These are phyloP conservation scores for Carapus acus DNA, from an alignment of 2,797 vertebrate genomes.

Conservation along the genomic window DNA sequence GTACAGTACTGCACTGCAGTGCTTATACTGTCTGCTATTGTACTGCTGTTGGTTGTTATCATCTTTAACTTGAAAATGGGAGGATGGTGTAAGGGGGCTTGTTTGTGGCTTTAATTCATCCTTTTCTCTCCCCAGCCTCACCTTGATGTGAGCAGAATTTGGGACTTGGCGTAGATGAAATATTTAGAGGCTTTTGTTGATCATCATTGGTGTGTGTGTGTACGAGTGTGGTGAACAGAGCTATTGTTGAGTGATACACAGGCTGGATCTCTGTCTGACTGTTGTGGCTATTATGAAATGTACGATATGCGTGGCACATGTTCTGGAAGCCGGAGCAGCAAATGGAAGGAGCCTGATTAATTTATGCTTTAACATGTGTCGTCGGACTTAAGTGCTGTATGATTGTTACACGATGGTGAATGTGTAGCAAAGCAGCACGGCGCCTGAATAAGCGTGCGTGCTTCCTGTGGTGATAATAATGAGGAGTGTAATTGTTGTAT, in stretches of 20 bases:
- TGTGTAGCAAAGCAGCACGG: conserved; percentile 44
- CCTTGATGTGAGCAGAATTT: conserved; percentile 48
- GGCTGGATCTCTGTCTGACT: conserved; percentile 46
- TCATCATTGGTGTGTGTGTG: conserved; percentile 51
- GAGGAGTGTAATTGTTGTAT: conserved; percentile 59
- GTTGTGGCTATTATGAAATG: conserved; percentile 66
- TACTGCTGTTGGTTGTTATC: conserved; percentile 51
- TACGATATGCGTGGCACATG: conserved; percentile 63
- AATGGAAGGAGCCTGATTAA: conserved; percentile 46
- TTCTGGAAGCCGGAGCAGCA: conserved; percentile 50
- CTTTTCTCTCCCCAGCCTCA: conserved; percentile 47
- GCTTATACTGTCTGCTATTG: conserved; percentile 70
- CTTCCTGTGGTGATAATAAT: conserved; percentile 58
- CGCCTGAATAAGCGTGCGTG: conserved; percentile 42
- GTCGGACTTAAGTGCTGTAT: conserved; percentile 43
- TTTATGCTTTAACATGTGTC: conserved; percentile 51
- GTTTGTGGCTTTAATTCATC: conserved; percentile 25
- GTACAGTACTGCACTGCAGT: conserved; percentile 81
- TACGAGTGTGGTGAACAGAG: conserved; percentile 36
- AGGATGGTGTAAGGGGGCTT: too few species aligned
- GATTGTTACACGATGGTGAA: conserved; percentile 51
- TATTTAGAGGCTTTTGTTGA: conserved; percentile 50
- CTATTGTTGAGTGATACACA: conserved; percentile 48
- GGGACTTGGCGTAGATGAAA: conserved; percentile 54
- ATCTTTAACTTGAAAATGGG: conserved; percentile 61